Evolutionary conservation across 2,113 vertebrate genomes (phyloP).

Genomic region (Campylorhamphus procurvoides): DNA sequence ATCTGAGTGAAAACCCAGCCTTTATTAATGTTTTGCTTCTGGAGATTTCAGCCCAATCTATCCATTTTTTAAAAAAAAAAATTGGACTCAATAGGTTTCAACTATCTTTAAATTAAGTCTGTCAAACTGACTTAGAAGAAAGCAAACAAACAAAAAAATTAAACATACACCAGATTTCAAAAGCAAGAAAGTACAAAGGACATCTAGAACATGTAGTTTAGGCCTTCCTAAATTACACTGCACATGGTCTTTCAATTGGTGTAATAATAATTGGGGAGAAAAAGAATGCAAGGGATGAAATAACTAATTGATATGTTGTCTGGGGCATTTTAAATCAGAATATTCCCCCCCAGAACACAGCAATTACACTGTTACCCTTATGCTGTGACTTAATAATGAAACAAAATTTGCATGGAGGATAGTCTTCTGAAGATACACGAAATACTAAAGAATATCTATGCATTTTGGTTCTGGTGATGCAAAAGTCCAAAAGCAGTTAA

Average conservation of each 20-base stretch:
- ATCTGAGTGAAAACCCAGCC: background rate
- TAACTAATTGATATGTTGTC: background rate
- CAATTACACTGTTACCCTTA: background rate
- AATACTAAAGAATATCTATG: background rate
- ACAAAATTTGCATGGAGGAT: background rate
- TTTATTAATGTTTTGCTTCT: background rate
- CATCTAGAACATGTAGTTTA: background rate
- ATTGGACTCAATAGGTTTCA: background rate
- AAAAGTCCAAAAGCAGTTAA: background rate
- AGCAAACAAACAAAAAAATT: background rate
- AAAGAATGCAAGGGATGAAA: background rate
- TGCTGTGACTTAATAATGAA: background rate
- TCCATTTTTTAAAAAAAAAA: background rate
- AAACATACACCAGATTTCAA: background rate
- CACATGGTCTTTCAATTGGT: background rate
- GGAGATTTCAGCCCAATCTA: background rate
- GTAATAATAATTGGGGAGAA: background rate
- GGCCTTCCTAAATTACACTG: background rate
- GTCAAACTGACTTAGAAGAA: background rate
- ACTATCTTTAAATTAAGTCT: background rate
- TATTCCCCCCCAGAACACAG: background rate
- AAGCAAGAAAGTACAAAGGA: background rate
- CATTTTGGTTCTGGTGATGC: background rate
- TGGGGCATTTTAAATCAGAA: background rate
- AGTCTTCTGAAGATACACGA: background rate